Evolutionary conservation across 2,797 vertebrate genomes (phyloP), one percentile per base, ranked within the genome.

Genomic region (Lepus oiostolus): DNA sequence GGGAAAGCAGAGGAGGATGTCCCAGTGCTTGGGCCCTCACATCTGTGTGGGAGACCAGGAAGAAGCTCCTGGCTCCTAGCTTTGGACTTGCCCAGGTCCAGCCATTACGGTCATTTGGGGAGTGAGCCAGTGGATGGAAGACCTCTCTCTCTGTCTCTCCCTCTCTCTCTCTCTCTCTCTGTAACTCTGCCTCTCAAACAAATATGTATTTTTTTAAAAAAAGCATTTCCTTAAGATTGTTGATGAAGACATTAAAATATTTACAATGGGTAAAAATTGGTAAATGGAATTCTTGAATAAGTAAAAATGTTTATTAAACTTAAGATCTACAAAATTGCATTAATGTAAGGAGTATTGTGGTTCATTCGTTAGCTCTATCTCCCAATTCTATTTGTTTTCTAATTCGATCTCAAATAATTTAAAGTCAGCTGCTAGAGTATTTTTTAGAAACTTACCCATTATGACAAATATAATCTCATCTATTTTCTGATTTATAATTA

Each of bases 401-500:
- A 67, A 90, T 54, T 89, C 67, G 3, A 70, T 74, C 21, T 77
- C n/a, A 91, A 50, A 82, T 58, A 93, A 75, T 5, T 86, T 71
- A 91, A 87, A 84, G 17, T 54, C 60, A 42, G 26, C 13, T 95
- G 76, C n/a, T 70, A 65, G 22, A 82, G 7, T 81, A 30, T 54
- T 83, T 85, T 88, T 58, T 16, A 85, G 19, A 35, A 76, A 75
- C 17, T 13, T 90, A 85, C 63, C 81, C 17, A 83, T 65, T 79
- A 72, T 71, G 38, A 93, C 54, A 96, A 90, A 90, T 79, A 86
- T 16, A 14, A 92, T 54, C 30, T 90, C 54, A 68, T 8, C 5
- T n/a, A 63, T 63, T 75, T 91, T 76, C 38, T 80, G 35, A 7
- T 67, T 92, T 83, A 16, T 82, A 84, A 91, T 91, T 93, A 58